A percentile compares a stretch with the other conserved stretches of the same genome.
These are phyloP conservation scores for Didymodactylos carnosus DNA, from an alignment of 2,888 invertebrate species.

Conservation along the genomic window DNA sequence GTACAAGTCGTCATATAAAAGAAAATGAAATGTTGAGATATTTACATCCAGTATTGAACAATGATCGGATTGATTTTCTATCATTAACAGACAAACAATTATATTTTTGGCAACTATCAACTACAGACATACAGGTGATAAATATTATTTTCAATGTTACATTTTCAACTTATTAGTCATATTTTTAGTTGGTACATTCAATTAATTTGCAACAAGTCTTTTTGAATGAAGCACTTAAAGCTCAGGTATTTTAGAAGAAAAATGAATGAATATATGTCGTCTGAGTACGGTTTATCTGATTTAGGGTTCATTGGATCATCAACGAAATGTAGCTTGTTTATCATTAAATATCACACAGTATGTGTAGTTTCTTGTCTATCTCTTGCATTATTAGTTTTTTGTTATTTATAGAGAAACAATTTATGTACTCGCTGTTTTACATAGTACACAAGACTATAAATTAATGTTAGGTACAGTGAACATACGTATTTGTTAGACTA, in stretches of 20 bases:
- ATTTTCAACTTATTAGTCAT: background rate
- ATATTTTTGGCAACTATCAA: background rate
- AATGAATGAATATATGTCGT: too few species aligned
- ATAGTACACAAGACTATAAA: background rate
- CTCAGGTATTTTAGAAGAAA: background rate
- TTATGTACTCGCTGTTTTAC: background rate
- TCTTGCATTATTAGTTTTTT: too few species aligned
- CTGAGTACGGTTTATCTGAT: too few species aligned
- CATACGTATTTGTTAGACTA: background rate
- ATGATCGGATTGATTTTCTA: background rate
- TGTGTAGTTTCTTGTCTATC: too few species aligned
- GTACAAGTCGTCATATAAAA: background rate
- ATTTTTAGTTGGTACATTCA: background rate
- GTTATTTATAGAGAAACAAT: background rate
- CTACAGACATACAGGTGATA: background rate
- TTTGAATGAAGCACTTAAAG: background rate
- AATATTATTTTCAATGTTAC: background rate
- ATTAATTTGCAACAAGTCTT: background rate
- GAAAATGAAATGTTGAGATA: background rate
- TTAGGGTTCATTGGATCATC: background rate
- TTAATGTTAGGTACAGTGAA: background rate
- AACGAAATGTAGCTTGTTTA: background rate
- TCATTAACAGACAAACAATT: background rate
- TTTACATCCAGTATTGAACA: background rate
- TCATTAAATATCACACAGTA: background rate